phyloP scores from a whole-genome alignment of 2,797 vertebrate genomes.

The Monodelphis domestica region DNA sequence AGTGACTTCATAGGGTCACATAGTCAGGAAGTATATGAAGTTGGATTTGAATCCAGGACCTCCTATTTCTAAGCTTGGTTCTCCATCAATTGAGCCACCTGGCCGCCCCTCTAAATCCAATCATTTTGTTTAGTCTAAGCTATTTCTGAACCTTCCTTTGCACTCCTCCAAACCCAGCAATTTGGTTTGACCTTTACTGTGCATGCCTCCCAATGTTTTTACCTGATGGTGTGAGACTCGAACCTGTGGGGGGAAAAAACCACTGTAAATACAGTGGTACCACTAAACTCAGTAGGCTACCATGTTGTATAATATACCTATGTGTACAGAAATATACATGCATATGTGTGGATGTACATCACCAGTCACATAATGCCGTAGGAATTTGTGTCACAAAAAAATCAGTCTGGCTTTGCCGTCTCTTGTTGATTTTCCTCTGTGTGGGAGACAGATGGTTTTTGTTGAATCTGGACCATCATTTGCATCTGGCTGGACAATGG shows the following conservation, averaged over 20 bases:
- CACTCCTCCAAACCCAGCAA: background rate
- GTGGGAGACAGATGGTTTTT: slow-evolving; percentile 57
- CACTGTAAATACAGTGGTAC: background rate
- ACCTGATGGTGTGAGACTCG: background rate
- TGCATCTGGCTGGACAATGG: slow-evolving; percentile 64
- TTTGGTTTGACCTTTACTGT: background rate
- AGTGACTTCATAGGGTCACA: too few relatives aligned
- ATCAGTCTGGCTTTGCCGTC: slow-evolving; percentile 42
- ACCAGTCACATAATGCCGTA: slow-evolving; percentile 46
- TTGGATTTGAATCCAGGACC: too few relatives aligned
- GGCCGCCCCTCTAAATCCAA: background rate
- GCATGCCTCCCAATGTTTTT: background rate
- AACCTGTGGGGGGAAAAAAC: too few relatives aligned
- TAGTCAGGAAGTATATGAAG: too few relatives aligned
- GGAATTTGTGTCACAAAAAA: slow-evolving; percentile 40
- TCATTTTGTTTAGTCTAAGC: background rate
- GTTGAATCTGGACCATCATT: slow-evolving; percentile 56
- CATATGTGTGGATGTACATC: background rate
- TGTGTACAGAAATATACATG: background rate
- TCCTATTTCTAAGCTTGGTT: too few relatives aligned
- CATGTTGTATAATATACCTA: background rate
- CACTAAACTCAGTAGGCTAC: background rate
- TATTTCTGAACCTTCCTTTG: background rate
- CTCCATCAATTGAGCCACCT: too few relatives aligned
- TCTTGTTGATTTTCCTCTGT: slow-evolving; percentile 30